A percentile compares a stretch with the other conserved stretches of the same genome.
Conservation (phyloP, 1,140 invertebrate genomes). For the Oryzaephilus surinamensis region DNA sequence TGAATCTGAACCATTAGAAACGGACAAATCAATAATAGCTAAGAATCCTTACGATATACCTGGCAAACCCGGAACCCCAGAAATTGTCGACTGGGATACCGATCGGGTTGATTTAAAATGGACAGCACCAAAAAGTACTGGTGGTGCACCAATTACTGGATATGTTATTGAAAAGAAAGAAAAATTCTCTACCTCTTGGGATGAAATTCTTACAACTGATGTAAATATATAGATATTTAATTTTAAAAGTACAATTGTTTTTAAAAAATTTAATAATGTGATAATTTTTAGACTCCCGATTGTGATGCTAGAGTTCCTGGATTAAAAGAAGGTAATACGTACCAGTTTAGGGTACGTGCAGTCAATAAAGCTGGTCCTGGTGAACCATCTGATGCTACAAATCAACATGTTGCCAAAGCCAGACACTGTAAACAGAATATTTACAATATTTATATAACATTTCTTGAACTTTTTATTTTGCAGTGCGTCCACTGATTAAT, state of each 20-base stretch:
- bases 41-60: conserved; percentile 93
- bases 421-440: conserved; percentile 72
- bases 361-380: conserved; percentile 91
- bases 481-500: conserved; percentile 85
- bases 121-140: conserved; percentile 78
- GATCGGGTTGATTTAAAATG: conserved; percentile 89
- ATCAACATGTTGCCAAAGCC: conserved; percentile 82
- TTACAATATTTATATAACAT: conserved; percentile 1
- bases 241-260: too few species aligned
- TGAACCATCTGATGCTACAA: conserved; percentile 79
- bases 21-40: conserved; percentile 71
- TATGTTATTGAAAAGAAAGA: conserved; percentile 97
- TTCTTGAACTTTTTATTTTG: conserved; percentile 21
- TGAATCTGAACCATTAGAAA: conserved; percentile 88
- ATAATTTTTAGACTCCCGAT: conserved; percentile 57
- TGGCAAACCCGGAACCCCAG: conserved; percentile 78
- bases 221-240: too few species aligned
- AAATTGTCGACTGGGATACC: conserved; percentile 87
- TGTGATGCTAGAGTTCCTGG: conserved; percentile 75
- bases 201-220: conserved; percentile 75
- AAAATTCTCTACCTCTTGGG: conserved; percentile 79
- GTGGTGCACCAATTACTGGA: conserved; percentile 88
- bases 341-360: conserved; percentile 86
- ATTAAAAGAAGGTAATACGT: conserved; percentile 82
- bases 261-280: conserved; percentile 33